A percentile compares a stretch with the other conserved stretches of the same genome.
phyloP scores from a whole-genome alignment of 2,113 vertebrate genomes.

The Abramis brama region DNA sequence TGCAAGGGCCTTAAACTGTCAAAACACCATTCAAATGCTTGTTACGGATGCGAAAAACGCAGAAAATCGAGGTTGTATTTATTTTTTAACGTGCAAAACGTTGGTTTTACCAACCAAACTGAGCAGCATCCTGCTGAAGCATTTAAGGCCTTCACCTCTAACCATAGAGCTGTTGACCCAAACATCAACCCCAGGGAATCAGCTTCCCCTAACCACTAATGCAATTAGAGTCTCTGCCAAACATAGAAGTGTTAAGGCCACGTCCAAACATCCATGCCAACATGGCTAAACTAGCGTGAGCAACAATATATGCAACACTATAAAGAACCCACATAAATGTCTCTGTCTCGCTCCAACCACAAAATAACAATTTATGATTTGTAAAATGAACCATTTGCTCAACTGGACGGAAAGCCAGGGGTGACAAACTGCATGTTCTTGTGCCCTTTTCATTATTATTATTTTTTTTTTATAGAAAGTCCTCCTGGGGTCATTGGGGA shows the following conservation, averaged over 20 bases:
- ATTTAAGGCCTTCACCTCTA: slow-evolving; percentile 39
- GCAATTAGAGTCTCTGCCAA: slow-evolving; percentile 53
- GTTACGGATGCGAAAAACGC: too few species aligned
- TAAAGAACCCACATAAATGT: slow-evolving; percentile 50
- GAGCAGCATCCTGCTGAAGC: slow-evolving; percentile 60
- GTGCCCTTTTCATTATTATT: slow-evolving; percentile 25
- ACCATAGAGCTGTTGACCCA: slow-evolving; percentile 9
- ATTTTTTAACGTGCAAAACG: too few species aligned
- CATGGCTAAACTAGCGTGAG: not conserved
- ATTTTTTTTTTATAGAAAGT: slow-evolving; percentile 39
- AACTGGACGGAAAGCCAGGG: slow-evolving; percentile 1
- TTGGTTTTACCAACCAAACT: slow-evolving; percentile 63
- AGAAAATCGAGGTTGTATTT: too few species aligned
- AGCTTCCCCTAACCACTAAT: slow-evolving; percentile 54
- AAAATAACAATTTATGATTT: slow-evolving; percentile 57
- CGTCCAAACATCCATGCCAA: slow-evolving; percentile 46
- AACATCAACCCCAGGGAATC: slow-evolving; percentile 41
- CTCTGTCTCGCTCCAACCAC: slow-evolving; percentile 62
- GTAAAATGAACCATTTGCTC: slow-evolving; percentile 47
- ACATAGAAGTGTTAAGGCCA: slow-evolving; percentile 39
- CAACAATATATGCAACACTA: slow-evolving; percentile 7
- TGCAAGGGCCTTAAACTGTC: too few species aligned
- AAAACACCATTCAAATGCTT: too few species aligned
- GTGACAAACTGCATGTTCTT: slow-evolving; percentile 24
- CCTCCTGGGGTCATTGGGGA: slow-evolving; percentile 25